phyloP scores from a whole-genome alignment of 2,113 vertebrate genomes.

The Prolemur simus region DNA sequence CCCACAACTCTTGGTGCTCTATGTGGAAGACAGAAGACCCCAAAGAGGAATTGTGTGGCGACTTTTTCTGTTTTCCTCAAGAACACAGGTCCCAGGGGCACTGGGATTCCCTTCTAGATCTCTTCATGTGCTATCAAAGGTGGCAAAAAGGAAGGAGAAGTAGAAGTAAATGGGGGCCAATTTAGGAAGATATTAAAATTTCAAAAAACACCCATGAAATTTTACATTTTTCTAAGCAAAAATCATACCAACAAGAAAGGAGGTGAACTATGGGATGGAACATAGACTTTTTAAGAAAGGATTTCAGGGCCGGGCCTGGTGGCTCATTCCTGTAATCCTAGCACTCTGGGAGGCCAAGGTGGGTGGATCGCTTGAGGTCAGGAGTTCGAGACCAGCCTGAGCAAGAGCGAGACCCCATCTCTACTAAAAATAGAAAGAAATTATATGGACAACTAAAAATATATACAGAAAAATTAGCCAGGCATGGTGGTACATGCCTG shows the following conservation, averaged over 20 bases:
- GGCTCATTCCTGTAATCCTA: too few species aligned
- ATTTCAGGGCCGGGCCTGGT: too few species aligned
- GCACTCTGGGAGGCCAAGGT: too few species aligned
- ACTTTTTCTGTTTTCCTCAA: background rate
- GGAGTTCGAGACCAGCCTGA: too few species aligned
- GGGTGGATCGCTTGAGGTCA: too few species aligned
- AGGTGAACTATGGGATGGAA: background rate
- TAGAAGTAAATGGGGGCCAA: background rate
- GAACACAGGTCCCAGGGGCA: background rate
- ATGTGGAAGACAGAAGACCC: background rate
- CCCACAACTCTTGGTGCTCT: too few species aligned
- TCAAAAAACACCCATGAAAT: background rate
- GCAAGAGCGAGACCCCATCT: too few species aligned
- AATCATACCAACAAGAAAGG: background rate
- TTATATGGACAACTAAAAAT: too few species aligned
- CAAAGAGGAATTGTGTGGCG: background rate
- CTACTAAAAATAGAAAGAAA: too few species aligned
- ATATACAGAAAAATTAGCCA: too few species aligned
- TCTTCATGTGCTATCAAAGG: background rate
- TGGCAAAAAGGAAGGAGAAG: background rate
- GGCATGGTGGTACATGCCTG: too few species aligned
- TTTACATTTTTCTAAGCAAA: background rate
- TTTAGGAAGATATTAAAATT: background rate
- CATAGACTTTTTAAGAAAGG: background rate
- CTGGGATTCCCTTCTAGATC: background rate